Evolutionary conservation across 2,113 vertebrate species (phyloP), one percentile per base, ranked within the genome.

Genomic region (Heterochromis multidens): DNA sequence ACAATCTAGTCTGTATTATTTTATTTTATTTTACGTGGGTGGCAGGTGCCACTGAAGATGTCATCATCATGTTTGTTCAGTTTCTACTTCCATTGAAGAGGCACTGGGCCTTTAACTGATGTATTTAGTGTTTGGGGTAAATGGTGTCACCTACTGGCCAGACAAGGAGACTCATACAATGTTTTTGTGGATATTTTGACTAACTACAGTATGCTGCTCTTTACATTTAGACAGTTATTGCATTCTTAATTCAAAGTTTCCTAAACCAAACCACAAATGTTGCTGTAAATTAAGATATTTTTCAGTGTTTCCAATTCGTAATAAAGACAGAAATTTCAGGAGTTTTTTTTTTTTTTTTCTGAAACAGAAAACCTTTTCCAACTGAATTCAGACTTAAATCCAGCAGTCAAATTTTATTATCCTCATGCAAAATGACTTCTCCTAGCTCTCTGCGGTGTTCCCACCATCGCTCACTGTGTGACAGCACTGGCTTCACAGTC

Each of bases 101-200:
- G 6, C 29, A 49, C 13, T 74, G 57, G 37, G 1, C 6, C 72
- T 65, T n/a, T 16, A 4, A 74, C 46, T 54, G 52, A 11, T 31
- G 17, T 7, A 4, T 35, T 4, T 12, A 35, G 11, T 72, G 63
- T 82, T 79, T 40, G 37, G 19, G n/a, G 4, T 72, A 54, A 78
- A 83, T 52, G 61, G 80, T 65, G 85, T 13, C 87, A 65, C 52
- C 87, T 65, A 63, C 57, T 87, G 85, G 82, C 60, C 35, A 54
- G 14, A 67, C 6, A 21, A 13, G 21, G 4, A 1, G 16, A 31
- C 2, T 72, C 14, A 37, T 1, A 46, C 46, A 46, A 21, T 56
- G 43, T 78, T 56, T 74, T 74, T 27, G n/a, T 52, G 3, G 1
- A 52, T 13, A 52, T 27, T 72, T 25, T 2, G 2, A 19, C 23